phyloP scores from a whole-genome alignment of 2,113 vertebrate genomes.

The Gasterosteus nipponicus region DNA sequence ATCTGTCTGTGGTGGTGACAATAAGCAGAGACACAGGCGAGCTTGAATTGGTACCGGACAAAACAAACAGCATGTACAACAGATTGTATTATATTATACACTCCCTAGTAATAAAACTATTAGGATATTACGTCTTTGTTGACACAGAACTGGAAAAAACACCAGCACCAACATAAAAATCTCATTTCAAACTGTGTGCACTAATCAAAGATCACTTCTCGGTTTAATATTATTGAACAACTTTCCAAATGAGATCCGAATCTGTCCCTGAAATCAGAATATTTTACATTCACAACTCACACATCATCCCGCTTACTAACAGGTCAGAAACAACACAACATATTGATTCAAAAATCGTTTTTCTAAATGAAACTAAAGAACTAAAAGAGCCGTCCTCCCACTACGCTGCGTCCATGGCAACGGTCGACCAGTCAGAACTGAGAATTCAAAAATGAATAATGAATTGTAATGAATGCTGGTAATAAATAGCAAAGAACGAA shows the following conservation, averaged over 20 bases:
- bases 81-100: background rate
- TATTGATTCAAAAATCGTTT: background rate
- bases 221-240: background rate
- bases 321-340: background rate
- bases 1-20: slow-evolving; percentile 48
- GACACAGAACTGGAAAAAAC: background rate
- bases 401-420: background rate
- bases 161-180: background rate
- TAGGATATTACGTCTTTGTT: background rate
- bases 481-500: background rate
- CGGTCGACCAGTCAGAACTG: background rate
- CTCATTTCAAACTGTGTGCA: slow-evolving; percentile 7
- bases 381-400: background rate
- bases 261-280: too few relatives aligned
- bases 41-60: slow-evolving; percentile 11
- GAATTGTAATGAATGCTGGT: background rate
- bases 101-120: background rate
- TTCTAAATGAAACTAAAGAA: background rate
- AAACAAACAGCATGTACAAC: slow-evolving; percentile 14
- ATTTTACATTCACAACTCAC: background rate
- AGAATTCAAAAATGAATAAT: background rate
- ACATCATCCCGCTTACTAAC: background rate
- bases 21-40: slow-evolving; percentile 41
- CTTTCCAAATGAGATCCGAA: background rate
- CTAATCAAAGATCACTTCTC: background rate